These are phyloP conservation scores for Mus caroli DNA, from an alignment of 2,797 vertebrate species.

Conservation along the genomic window DNA sequence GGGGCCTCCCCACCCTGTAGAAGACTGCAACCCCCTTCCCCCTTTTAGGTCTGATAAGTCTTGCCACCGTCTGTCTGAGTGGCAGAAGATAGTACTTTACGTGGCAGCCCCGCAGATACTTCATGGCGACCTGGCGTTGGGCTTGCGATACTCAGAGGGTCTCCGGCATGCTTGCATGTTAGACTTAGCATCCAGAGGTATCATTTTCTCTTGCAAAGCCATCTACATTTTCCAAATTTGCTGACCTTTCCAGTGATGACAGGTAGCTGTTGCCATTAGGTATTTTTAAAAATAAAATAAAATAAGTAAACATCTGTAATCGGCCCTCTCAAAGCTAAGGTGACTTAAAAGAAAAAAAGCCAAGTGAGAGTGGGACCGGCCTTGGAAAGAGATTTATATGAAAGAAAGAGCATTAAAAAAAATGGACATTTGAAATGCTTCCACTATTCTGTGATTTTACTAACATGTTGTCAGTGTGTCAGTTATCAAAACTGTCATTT, in stretches of 20 bases:
- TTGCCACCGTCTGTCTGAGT: background rate
- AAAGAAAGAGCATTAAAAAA: constrained; percentile 55
- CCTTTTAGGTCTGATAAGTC: background rate
- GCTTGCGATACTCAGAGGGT: background rate
- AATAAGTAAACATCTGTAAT: constrained; percentile 71
- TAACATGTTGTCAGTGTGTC: constrained; percentile 42
- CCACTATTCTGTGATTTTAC: constrained; percentile 47
- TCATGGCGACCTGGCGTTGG: background rate
- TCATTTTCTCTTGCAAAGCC: constrained; percentile 70
- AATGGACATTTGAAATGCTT: constrained; percentile 62
- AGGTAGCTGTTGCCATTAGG: constrained; percentile 63
- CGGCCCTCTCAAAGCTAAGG: constrained; percentile 70
- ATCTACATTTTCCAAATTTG: constrained; percentile 65
- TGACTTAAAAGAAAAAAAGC: background rate
- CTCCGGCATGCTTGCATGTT: background rate
- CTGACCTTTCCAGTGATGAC: constrained; percentile 74
- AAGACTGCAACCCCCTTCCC: background rate
- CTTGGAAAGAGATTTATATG: constrained; percentile 61
- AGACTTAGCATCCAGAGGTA: constrained; percentile 46
- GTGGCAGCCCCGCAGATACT: background rate
- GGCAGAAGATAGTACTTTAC: background rate
- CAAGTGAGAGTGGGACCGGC: background rate
- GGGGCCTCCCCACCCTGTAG: background rate
- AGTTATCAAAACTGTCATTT: constrained; percentile 41
- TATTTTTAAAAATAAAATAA: constrained; percentile 30